Evolutionary conservation across 2,113 vertebrate genomes (phyloP), one percentile per base, ranked within the genome.

Genomic region (Psammodynastes pulverulentus): DNA sequence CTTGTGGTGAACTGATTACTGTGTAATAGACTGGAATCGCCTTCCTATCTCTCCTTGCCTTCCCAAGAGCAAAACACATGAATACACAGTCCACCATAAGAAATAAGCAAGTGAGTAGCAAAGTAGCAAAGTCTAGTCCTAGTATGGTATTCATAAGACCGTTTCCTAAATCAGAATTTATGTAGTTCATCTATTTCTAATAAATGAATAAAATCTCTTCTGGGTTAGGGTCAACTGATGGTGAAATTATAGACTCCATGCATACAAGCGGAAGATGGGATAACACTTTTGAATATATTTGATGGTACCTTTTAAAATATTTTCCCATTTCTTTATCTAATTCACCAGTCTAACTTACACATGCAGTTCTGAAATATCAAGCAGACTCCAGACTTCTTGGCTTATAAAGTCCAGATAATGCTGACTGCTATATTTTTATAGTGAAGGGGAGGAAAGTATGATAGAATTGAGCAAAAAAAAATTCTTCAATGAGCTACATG

Each of bases 101-200:
- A 67, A n/a, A 67, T n/a, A 67, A 67, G 12, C 58, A n/a, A 67
- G 10, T 67, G 56, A 58, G 9, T 58, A 58, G 56, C 56, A 58
- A n/a, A n/a, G n/a, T n/a, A n/a, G n/a, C n/a, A n/a, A 54, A 56
- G 58, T 62, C 10, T 62, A 62, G 58, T 62, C 29, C 26, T 13
- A 62, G 10, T 94, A 95, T 93, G 92, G 95, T 95, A 92, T 92
- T 95, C 94, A 89, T 90, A 92, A 93, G 93, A 7, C n/a, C 95
- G 95, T 93, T 93, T 93, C 93, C 72, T 91, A 94, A 67, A 91
- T 94, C 43, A 92, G 0, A 1, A 93, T 86, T 23, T 9, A 62
- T 86, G 29, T 67, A 95, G 95, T 95, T 96, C 94, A 94, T 92
- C 97, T 9, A 89, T 84, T 92, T 54, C 62, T 89, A 94, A 95